A percentile compares a stretch with the other conserved stretches of the same genome.
These are phyloP conservation scores for Clunio marinus DNA, from an alignment of 2,888 invertebrate species.

Conservation along the genomic window DNA sequence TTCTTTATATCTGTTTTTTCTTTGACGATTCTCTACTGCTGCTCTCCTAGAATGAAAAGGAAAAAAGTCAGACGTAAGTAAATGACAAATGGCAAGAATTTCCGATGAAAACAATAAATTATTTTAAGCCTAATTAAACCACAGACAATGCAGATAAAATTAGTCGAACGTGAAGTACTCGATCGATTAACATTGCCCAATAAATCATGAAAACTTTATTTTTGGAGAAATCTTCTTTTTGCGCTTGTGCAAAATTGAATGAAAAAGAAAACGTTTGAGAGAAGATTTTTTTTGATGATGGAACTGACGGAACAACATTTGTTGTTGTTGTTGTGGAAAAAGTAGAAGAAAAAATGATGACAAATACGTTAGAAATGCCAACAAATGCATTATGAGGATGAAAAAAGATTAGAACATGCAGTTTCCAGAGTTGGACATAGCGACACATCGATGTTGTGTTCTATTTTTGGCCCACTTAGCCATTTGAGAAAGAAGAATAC, in stretches of 20 bases:
- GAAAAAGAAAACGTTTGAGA: constrained; percentile 1
- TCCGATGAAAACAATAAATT: constrained; percentile 13
- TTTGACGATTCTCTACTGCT: not conserved
- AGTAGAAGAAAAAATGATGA: not conserved
- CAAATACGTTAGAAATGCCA: not conserved
- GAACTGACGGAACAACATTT: no score
- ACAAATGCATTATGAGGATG: not conserved
- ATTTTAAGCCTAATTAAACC: constrained; percentile 29
- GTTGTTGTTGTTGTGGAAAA: not conserved
- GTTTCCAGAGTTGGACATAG: not conserved
- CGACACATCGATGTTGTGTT: not conserved
- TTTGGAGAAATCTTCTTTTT: not conserved
- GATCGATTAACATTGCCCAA: not conserved
- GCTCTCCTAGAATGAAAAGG: constrained; percentile 22
- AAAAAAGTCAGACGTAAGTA: not conserved
- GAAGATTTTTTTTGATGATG: not conserved
- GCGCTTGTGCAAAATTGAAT: constrained; percentile 37
- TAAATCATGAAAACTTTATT: constrained; percentile 18
- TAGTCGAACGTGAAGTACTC: constrained; percentile 22
- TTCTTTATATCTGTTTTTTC: no score
- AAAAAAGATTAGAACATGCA: not conserved
- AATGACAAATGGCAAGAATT: not conserved
- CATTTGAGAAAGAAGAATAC: not conserved
- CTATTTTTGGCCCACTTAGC: not conserved
- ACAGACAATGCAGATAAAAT: not conserved